These are phyloP conservation scores for Synaphobranchus kaupii DNA, from an alignment of 2,797 vertebrate genomes.

Conservation along the genomic window DNA sequence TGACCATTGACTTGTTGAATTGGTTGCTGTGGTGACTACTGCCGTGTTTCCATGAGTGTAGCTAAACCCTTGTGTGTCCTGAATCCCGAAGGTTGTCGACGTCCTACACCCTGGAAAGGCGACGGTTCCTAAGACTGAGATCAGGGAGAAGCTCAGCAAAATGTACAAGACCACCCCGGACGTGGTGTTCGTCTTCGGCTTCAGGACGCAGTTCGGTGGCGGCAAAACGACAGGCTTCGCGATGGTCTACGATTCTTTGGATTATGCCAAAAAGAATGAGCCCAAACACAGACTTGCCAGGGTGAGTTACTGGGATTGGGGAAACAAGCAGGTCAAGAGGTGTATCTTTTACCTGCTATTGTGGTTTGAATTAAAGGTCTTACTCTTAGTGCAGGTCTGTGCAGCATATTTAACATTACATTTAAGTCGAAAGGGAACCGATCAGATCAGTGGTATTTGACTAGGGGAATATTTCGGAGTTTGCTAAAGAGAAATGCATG, in stretches of 20 bases:
- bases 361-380: not conserved
- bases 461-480: not conserved
- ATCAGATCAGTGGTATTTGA: not conserved
- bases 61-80: not conserved
- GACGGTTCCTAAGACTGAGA: constrained; percentile 97
- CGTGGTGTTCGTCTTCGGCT: constrained; percentile 97
- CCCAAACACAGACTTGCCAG: constrained; percentile 97
- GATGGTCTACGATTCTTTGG: constrained; percentile 97
- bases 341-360: not conserved
- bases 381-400: not conserved
- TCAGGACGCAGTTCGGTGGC: constrained; percentile 97
- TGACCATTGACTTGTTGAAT: not conserved
- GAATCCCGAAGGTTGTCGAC: constrained; percentile 84
- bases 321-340: not conserved
- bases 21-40: not conserved
- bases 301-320: constrained; percentile 68
- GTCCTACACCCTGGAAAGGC: constrained; percentile 97
- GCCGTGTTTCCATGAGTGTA: not conserved
- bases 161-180: constrained; percentile 99
- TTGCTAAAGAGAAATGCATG: not conserved
- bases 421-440: not conserved
- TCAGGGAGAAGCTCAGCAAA: constrained; percentile 96
- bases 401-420: not conserved
- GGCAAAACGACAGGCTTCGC: constrained; percentile 98
- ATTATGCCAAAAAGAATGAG: constrained; percentile 99